Percentiles rank a stretch among this genome's conserved stretches.
These are phyloP conservation scores for Sarcophaga carnaria DNA, from an alignment of 2,888 invertebrate species.

Conservation along the genomic window DNA sequence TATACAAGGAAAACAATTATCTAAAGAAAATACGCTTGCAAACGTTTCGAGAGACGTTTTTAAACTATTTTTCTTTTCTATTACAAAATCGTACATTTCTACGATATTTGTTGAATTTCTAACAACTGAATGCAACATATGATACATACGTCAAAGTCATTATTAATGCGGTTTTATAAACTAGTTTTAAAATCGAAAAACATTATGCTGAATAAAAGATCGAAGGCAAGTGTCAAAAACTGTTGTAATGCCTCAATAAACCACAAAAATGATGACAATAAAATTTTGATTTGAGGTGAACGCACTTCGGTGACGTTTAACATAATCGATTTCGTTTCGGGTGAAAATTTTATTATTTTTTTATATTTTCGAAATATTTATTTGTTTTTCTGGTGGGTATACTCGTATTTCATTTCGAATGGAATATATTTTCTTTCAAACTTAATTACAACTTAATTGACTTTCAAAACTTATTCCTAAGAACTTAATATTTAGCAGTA, in stretches of 20 bases:
- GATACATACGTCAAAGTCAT: background rate
- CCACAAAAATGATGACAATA: background rate
- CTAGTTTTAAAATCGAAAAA: background rate
- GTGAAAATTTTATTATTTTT: background rate
- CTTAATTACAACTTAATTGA: no score
- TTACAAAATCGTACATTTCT: background rate
- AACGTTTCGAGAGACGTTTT: background rate
- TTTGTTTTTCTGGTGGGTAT: no score
- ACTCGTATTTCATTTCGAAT: no score
- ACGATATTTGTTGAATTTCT: background rate
- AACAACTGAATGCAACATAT: background rate
- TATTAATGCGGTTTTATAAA: background rate
- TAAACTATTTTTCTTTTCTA: background rate
- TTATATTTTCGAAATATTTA: no score
- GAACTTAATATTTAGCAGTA: no score
- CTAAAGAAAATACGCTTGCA: background rate
- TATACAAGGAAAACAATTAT: background rate
- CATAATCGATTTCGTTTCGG: background rate
- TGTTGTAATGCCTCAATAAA: constrained; percentile 6
- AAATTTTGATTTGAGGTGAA: background rate
- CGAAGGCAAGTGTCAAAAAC: background rate
- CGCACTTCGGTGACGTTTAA: background rate
- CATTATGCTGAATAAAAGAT: background rate
- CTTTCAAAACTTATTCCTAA: no score
- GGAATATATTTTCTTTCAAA: no score